Evolutionary conservation across 2,888 invertebrate species (phyloP).

Genomic region (Auanema freiburgensis): DNA sequence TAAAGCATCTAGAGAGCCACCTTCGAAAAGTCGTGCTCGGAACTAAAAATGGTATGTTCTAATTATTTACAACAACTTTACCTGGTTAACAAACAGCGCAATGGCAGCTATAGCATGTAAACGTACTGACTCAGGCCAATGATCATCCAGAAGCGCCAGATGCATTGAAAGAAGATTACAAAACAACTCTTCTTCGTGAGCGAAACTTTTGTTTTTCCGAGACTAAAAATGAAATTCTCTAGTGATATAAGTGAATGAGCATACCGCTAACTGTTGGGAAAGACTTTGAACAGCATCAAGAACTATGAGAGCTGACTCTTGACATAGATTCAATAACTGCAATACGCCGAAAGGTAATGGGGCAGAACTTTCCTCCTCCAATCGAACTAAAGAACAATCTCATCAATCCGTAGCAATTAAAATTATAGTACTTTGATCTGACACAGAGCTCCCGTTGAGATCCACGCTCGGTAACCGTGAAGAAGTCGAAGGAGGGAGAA

Average conservation of each 20-base stretch:
- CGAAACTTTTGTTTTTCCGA: background rate
- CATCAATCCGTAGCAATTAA: background rate
- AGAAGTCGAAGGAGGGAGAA: slow-evolving; percentile 11
- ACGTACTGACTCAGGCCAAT: slow-evolving; percentile 86
- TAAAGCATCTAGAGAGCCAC: slow-evolving; percentile 55
- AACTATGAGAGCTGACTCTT: slow-evolving; percentile 84
- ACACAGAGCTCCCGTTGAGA: background rate
- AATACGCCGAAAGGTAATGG: slow-evolving; percentile 67
- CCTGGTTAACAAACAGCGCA: slow-evolving; percentile 84
- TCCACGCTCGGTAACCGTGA: slow-evolving; percentile 9
- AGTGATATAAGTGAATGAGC: background rate
- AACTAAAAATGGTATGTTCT: background rate
- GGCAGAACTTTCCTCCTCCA: background rate
- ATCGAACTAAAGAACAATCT: background rate
- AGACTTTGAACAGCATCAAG: slow-evolving; percentile 74
- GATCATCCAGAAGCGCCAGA: slow-evolving; percentile 81
- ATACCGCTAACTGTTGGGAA: slow-evolving; percentile 50
- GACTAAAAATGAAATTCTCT: slow-evolving; percentile 15
- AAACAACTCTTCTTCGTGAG: slow-evolving; percentile 70
- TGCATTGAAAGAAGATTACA: slow-evolving; percentile 83
- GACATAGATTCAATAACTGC: slow-evolving; percentile 76
- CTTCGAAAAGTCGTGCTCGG: slow-evolving; percentile 43
- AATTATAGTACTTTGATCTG: background rate
- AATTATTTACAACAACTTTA: slow-evolving; percentile 22
- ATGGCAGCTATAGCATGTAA: slow-evolving; percentile 89